Percentiles rank a stretch among this genome's conserved stretches.
phyloP scores from a whole-genome alignment of 2,113 vertebrate genomes.

The Amphiprion ocellaris region DNA sequence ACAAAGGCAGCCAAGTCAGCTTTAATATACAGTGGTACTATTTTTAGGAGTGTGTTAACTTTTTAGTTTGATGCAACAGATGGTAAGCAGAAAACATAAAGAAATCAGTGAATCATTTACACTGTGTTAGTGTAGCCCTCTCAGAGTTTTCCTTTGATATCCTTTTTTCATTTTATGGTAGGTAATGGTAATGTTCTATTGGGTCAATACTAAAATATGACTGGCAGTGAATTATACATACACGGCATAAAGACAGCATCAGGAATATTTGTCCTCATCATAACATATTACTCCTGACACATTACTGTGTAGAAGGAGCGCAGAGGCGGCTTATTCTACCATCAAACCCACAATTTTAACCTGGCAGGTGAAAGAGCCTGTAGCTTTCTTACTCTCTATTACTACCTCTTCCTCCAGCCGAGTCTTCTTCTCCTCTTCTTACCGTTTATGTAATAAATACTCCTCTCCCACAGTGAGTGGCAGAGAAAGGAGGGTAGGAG shows the following conservation, averaged over 20 bases:
- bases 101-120: too few species aligned
- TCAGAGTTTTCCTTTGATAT: background rate
- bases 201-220: conserved; percentile 2
- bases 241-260: background rate
- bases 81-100: background rate
- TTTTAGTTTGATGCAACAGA: background rate
- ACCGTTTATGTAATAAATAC: conserved; percentile 86
- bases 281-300: background rate
- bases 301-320: background rate
- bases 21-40: too few species aligned
- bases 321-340: conserved; percentile 18
- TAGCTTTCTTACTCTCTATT: conserved; percentile 52
- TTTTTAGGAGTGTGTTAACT: too few species aligned
- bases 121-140: too few species aligned
- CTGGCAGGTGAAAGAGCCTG: conserved; percentile 53
- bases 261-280: background rate
- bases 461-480: conserved; percentile 71
- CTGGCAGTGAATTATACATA: conserved; percentile 1
- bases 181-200: background rate
- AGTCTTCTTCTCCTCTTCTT: conserved; percentile 49
- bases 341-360: conserved; percentile 43
- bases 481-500: conserved; percentile 61
- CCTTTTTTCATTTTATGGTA: conserved; percentile 19
- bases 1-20: too few species aligned
- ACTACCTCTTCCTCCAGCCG: conserved; percentile 54